Evolutionary conservation across 2,113 vertebrate genomes (phyloP).

Genomic region (Paradoxurus hermaphroditus): DNA sequence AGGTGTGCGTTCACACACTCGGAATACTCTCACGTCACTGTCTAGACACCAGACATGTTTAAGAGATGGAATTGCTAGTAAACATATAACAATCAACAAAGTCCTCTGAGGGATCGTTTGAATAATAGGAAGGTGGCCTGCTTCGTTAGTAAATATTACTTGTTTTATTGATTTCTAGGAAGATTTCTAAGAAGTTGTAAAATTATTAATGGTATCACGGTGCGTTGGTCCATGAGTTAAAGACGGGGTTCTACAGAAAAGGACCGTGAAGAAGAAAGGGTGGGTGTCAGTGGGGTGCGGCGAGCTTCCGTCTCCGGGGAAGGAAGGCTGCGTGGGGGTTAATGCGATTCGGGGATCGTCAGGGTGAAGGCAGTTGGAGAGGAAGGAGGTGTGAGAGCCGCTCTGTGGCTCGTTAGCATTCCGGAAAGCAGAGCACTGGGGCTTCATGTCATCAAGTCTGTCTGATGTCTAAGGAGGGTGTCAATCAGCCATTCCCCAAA

Average conservation of each 20-base stretch:
- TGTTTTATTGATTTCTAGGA: constrained; percentile 26
- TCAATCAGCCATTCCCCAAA: constrained; percentile 78
- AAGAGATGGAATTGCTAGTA: background rate
- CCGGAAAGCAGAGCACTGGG: constrained; percentile 58
- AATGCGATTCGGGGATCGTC: constrained; percentile 44
- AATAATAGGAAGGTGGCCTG: background rate
- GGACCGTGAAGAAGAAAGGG: background rate
- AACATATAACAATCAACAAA: background rate
- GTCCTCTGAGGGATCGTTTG: background rate
- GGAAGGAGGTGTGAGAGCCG: background rate
- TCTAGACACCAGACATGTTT: background rate
- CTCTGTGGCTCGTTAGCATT: constrained; percentile 70
- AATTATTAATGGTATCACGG: background rate
- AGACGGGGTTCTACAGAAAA: background rate
- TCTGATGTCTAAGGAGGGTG: constrained; percentile 72
- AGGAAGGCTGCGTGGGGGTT: background rate
- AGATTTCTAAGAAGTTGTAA: background rate
- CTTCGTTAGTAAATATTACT: background rate
- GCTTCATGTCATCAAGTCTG: constrained; percentile 74
- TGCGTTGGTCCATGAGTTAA: background rate
- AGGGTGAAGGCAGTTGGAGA: background rate
- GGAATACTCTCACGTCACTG: background rate
- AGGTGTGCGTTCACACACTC: background rate
- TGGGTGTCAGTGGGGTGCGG: background rate
- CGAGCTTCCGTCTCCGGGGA: background rate